Evolutionary conservation across 2,888 invertebrate genomes (phyloP).

Genomic region (Marronus borbonicus): DNA sequence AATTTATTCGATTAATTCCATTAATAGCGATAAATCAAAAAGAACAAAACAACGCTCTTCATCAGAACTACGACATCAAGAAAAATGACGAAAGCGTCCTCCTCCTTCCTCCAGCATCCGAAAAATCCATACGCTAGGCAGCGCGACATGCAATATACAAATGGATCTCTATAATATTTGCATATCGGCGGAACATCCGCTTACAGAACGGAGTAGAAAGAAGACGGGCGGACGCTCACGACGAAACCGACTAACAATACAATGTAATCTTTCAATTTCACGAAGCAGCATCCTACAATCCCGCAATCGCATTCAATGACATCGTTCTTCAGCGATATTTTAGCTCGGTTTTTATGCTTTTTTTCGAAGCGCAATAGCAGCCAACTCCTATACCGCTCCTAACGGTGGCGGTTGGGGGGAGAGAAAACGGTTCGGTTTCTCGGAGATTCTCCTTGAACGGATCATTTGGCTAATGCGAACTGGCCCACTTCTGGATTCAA

Average conservation of each 20-base stretch:
- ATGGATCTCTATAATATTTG: slow-evolving; percentile 42
- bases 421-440: background rate
- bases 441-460: slow-evolving; percentile 5
- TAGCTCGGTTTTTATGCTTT: slow-evolving; percentile 65
- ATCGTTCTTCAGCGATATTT: slow-evolving; percentile 63
- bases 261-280: slow-evolving; percentile 68
- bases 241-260: slow-evolving; percentile 62
- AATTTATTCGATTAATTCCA: too few species aligned
- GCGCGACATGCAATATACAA: slow-evolving; percentile 37
- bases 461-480: slow-evolving; percentile 50
- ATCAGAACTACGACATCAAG: too few species aligned
- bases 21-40: too few species aligned
- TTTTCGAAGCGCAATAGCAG: background rate
- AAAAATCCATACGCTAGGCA: too few species aligned
- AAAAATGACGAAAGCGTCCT: background rate
- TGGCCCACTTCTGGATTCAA: slow-evolving; percentile 62
- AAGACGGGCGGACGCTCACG: slow-evolving; percentile 46
- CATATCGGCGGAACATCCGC: slow-evolving; percentile 28
- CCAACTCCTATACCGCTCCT: background rate
- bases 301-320: slow-evolving; percentile 67
- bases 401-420: background rate
- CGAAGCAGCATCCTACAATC: slow-evolving; percentile 64
- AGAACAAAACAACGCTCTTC: too few species aligned
- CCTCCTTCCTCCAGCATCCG: slow-evolving; percentile 13
- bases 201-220: background rate